phyloP scores from a whole-genome alignment of 37 sponge, comb jelly and placozoan genomes.

The Theonella swinhoei region DNA sequence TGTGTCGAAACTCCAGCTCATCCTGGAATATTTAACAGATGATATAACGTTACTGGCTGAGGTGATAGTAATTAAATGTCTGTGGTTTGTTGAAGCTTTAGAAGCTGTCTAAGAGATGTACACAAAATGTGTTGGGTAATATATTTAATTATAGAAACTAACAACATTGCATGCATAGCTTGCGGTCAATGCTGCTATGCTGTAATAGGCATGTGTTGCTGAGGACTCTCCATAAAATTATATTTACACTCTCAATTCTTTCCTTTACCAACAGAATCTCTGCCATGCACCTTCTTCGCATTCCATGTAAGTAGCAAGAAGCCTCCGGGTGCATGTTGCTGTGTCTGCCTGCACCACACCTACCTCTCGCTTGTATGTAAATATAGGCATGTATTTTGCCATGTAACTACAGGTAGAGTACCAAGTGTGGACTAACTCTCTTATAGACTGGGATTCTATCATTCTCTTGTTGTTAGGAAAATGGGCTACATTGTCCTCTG shows the following conservation, averaged over 20 bases:
- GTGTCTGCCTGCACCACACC: neutral
- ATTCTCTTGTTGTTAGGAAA: too few relatives aligned
- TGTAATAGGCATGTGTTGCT: too few relatives aligned
- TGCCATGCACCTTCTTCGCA: neutral
- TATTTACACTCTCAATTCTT: neutral
- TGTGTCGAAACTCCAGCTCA: constrained; percentile 35
- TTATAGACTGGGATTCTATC: too few relatives aligned
- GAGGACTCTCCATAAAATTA: too few relatives aligned
- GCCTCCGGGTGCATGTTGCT: neutral
- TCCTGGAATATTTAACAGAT: constrained; percentile 48
- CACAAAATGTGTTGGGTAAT: neutral
- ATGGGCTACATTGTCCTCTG: too few relatives aligned
- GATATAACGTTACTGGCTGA: too few relatives aligned
- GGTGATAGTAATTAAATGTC: too few relatives aligned
- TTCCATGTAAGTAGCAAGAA: neutral
- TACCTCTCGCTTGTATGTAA: neutral
- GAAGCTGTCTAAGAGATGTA: too few relatives aligned
- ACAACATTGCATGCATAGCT: neutral
- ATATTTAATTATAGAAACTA: neutral
- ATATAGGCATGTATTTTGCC: neutral
- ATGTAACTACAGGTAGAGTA: neutral
- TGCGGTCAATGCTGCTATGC: too few relatives aligned
- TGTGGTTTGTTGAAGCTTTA: too few relatives aligned
- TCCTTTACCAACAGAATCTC: neutral
- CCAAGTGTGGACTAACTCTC: neutral